Base-by-base conservation (phyloP, 2,888 invertebrate genomes). In the Coronaproctus castanopsis region DNA sequence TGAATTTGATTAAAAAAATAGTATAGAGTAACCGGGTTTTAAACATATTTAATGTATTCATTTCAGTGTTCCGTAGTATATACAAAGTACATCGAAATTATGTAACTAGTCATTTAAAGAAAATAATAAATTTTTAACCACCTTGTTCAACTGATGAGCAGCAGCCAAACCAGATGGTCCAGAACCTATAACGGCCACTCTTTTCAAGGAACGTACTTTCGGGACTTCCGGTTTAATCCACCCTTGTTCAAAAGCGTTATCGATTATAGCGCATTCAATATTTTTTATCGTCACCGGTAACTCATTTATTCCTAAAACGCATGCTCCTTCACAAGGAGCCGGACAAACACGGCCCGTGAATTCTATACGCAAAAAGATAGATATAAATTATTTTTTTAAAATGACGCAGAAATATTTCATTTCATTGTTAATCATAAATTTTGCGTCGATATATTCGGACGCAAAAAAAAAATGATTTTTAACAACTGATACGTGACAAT, bases 251-350 rank as follows among this genome's bases (percentile, higher is more conserved):
- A 92, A 98, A 14, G 93, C 98, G 75, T 93, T 83, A 75, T 98
- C 98, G 67, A 98, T 96, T 71, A 98, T 98, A 59, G 96, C 83
- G 72, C 96, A 96, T 76, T 98, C 98, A 67, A 98, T 97, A 72
- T 95, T 95, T 75, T 98, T 98, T 71, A 98, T 98, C 63, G 97
- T 97, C 22, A 98, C 98, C 14, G 97, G 80, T 2, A 95, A 93
- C 68, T 92, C 89, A 21, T 90, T 92, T 70, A 98, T 98, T 20
- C 82, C 95, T 64, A 97, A 74, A 61, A 96, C 96, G 72, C 98
- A 98, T 2, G 97, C 92, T 55, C 92, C 97, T 75, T 98, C 98
- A 73, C 98, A 98, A 8, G 98, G 97, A 10, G 98, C 98, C 1
- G 96, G 90, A 65, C 90, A 90, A 20, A 90, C 90, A 67, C 98